Evolutionary conservation across 2,797 vertebrate genomes (phyloP), one percentile per base, ranked within the genome.

Genomic region (Tadarida brasiliensis): DNA sequence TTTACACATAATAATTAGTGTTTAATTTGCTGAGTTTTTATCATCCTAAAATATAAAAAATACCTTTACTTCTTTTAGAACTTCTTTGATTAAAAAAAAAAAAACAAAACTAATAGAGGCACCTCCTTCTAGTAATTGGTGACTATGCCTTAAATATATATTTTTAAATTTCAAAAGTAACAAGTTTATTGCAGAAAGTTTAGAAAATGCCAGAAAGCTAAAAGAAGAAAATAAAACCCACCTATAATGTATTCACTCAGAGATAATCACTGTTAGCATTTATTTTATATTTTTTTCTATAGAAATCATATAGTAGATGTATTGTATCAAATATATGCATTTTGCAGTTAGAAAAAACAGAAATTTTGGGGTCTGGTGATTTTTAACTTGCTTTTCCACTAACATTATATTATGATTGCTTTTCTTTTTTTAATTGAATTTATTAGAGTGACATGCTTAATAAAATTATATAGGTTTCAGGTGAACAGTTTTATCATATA

Each of bases 111-210:
- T 54, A 82, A 15, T 70, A 71, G 59, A 83, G 11, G 6, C 0
- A 51, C 5, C 7, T 70, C 2, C 20, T 77, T 54, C 8, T 51
- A 84, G 26, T 19, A 83, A 11, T 61, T 78, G 54, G 56, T 87
- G 15, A 76, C 26, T 78, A 28, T 76, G 68, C 17, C 71, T 77
- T 87, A 61, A 89, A 63, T 61, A 47, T 44, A 28, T 47, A 47
- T 91, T 89, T 88, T 80, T 71, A 26, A 26, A 73, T 65, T 95
- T 92, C 3, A 68, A 84, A 94, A 57, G 33, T 67, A 76, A 47
- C 15, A 51, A 3, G 7, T 49, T 94, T 84, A 49, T 73, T 87
- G 24, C 12, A 90, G 63, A 87, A 77, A 73, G 76, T 93, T 87
- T 63, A 54, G 24, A 61, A 88, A 93, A 35, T 67, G 3, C 12